These are phyloP conservation scores for Emydoidea blandingii DNA, from an alignment of 2,797 vertebrate genomes.

Conservation along the genomic window DNA sequence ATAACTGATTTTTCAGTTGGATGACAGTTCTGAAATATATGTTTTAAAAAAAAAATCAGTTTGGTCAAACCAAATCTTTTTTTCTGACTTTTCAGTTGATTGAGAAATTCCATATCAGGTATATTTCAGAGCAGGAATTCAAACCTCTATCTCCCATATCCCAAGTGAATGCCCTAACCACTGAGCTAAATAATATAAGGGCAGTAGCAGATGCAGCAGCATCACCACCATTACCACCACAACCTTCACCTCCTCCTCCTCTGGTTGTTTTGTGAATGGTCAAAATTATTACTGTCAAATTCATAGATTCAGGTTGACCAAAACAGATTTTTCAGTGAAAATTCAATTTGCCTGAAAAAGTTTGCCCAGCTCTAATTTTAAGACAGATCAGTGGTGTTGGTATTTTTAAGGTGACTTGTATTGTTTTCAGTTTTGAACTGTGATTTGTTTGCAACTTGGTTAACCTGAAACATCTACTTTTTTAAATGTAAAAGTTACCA, in stretches of 20 bases:
- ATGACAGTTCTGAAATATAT: background rate
- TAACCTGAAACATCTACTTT: background rate
- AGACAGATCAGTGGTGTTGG: background rate
- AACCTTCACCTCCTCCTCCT: background rate
- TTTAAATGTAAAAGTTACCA: background rate
- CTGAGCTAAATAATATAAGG: background rate
- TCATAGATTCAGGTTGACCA: background rate
- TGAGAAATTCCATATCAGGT: background rate
- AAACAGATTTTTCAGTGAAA: background rate
- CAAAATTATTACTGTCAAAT: background rate
- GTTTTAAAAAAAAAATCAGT: background rate
- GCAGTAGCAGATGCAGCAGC: background rate
- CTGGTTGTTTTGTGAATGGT: background rate
- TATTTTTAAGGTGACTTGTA: background rate
- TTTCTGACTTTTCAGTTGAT: background rate
- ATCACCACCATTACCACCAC: background rate
- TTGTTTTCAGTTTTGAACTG: background rate
- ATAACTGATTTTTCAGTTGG: background rate
- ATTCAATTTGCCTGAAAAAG: background rate
- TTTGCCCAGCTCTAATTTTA: background rate
- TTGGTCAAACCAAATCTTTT: background rate
- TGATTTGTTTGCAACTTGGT: background rate
- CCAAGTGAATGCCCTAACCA: too few species aligned
- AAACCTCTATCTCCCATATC: background rate
- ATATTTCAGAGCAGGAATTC: background rate